Percentiles rank a stretch among this genome's conserved stretches.
Conservation (phyloP, 2,888 invertebrate genomes). For the Entomobrya multifasciata region DNA sequence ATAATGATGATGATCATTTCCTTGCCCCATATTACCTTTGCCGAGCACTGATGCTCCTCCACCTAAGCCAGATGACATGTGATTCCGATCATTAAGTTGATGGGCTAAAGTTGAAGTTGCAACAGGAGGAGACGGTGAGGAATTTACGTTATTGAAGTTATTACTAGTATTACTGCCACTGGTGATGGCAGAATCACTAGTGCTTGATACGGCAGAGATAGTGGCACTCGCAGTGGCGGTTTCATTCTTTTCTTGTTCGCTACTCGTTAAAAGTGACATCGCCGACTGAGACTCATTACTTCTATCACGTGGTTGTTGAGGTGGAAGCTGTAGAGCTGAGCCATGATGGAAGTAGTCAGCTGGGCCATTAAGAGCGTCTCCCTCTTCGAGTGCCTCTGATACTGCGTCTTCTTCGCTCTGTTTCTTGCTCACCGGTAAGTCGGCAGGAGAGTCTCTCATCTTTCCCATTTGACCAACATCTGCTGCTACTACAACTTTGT, state of each 20-base stretch:
- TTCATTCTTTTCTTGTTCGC: conserved; percentile 50
- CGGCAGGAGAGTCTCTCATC: conserved; percentile 16
- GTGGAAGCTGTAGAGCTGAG: conserved; percentile 3
- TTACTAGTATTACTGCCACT: conserved; percentile 13
- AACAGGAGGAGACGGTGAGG: conserved; percentile 44
- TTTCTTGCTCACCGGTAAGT: neutral
- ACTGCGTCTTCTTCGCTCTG: conserved; percentile 19
- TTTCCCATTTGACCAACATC: conserved; percentile 38
- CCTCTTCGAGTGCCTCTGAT: neutral
- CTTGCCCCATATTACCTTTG: conserved; percentile 51
- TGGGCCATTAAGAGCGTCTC: conserved; percentile 52
- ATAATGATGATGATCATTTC: conserved; percentile 45
- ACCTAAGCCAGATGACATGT: conserved; percentile 61
- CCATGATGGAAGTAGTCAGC: conserved; percentile 52
- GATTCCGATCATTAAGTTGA: conserved; percentile 58
- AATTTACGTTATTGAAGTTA: conserved; percentile 36
- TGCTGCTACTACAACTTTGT: neutral
- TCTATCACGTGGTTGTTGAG: conserved; percentile 44
- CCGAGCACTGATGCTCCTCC: conserved; percentile 10
- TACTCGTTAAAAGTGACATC: conserved; percentile 50
- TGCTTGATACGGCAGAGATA: neutral
- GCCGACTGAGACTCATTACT: conserved; percentile 55
- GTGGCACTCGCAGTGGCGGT: conserved; percentile 15
- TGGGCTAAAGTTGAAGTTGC: conserved; percentile 59
- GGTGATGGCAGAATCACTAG: conserved; percentile 16